phyloP scores from a whole-genome alignment of 2,113 vertebrate genomes.

The Austrofundulus limnaeus region DNA sequence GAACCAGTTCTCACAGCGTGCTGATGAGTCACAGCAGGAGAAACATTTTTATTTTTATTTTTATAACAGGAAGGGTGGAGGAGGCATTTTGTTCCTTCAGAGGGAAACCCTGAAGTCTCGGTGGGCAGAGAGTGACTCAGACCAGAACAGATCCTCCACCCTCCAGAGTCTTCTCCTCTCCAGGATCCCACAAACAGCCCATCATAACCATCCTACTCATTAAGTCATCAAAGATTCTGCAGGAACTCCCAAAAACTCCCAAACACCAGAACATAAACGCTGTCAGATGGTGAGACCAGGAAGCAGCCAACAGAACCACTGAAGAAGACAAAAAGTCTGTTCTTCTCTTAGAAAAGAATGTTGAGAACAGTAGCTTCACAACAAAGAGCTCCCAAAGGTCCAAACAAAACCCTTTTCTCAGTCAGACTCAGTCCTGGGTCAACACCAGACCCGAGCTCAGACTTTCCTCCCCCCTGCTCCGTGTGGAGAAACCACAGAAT shows the following conservation, averaged over 20 bases:
- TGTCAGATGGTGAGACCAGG: too few relatives aligned
- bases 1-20: not conserved
- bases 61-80: slow-evolving; percentile 59
- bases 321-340: not conserved
- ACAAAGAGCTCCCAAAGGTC: not conserved
- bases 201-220: slow-evolving; percentile 26
- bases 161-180: not conserved
- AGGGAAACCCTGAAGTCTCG: slow-evolving; percentile 47
- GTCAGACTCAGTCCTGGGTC: not conserved
- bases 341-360: too few relatives aligned
- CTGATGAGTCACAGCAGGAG: slow-evolving; percentile 51
- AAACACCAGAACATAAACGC: not conserved
- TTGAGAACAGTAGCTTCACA: not conserved
- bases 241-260: not conserved
- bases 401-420: not conserved
- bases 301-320: not conserved
- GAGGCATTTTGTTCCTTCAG: slow-evolving; percentile 45
- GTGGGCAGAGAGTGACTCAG: slow-evolving; percentile 62
- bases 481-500: not conserved
- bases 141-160: slow-evolving; percentile 56
- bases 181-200: slow-evolving; percentile 52
- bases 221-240: slow-evolving; percentile 44
- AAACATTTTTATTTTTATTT: slow-evolving; percentile 28
- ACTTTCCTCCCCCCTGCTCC: not conserved
- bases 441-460: not conserved